phyloP scores from a whole-genome alignment of 35 echinoderm and acorn worm species.

The Patiria miniata region DNA sequence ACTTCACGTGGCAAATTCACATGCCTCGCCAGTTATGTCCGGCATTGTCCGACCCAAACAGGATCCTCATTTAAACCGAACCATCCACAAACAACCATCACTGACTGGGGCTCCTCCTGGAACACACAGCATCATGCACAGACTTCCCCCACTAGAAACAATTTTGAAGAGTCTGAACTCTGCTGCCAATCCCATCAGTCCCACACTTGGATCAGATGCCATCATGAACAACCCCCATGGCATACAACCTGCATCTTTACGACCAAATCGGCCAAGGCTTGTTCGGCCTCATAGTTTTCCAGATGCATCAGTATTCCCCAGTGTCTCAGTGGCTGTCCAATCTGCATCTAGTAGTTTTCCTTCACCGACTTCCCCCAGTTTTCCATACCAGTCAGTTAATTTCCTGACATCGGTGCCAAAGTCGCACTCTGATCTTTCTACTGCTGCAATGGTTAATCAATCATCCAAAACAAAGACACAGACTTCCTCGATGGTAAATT shows the following conservation, averaged over 20 bases:
- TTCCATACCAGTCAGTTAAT: neutral
- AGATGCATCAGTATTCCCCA: neutral
- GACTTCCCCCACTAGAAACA: constrained; percentile 67
- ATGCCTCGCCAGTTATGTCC: neutral
- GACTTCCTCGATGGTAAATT: neutral
- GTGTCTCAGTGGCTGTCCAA: neutral
- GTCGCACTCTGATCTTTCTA: constrained; percentile 19
- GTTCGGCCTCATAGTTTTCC: neutral
- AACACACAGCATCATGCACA: constrained; percentile 35
- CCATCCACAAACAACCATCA: neutral
- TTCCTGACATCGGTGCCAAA: neutral
- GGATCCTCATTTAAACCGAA: neutral
- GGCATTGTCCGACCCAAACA: neutral
- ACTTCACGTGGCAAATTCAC: neutral
- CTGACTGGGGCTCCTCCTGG: constrained; percentile 3
- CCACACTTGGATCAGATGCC: neutral
- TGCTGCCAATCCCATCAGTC: constrained; percentile 34
- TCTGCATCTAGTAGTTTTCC: neutral
- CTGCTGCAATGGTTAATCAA: constrained; percentile 16
- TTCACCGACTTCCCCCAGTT: constrained; percentile 1
- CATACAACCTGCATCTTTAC: neutral
- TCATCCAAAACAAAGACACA: constrained; percentile 7
- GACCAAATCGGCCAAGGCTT: neutral
- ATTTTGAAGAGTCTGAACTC: constrained; percentile 30
- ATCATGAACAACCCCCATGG: neutral